phyloP scores from a whole-genome alignment of 1,140 invertebrate genomes.

The Apis florea region DNA sequence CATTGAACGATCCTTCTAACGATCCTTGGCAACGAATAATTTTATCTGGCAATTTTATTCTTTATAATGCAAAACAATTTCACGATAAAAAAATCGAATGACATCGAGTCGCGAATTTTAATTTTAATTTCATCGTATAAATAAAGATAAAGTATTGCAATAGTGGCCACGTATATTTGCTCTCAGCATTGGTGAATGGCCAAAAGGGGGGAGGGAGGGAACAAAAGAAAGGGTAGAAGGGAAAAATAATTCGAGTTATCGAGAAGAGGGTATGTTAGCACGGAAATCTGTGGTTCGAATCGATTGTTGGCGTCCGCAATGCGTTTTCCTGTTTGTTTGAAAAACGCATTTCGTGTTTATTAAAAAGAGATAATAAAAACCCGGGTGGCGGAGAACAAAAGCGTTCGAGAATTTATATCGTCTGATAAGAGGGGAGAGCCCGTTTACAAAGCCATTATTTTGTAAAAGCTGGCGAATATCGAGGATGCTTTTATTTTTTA shows the following conservation, averaged over 20 bases:
- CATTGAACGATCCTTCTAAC: no score
- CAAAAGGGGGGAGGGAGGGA: neutral
- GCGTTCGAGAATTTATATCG: constrained; percentile 6
- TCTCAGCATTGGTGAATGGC: neutral
- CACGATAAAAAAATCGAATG: no score
- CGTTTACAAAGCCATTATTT: constrained; percentile 13
- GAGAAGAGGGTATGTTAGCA: constrained; percentile 15
- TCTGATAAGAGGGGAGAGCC: neutral
- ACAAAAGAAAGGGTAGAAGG: neutral
- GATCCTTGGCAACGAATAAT: no score
- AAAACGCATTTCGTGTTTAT: constrained; percentile 25
- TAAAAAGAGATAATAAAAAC: constrained; percentile 24
- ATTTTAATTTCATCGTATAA: neutral
- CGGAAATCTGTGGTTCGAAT: neutral
- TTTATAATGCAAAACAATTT: no score
- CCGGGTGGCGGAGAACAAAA: neutral
- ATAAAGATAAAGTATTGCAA: neutral
- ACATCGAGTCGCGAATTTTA: no score
- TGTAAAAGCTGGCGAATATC: constrained; percentile 6
- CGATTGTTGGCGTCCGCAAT: neutral
- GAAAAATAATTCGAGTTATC: neutral
- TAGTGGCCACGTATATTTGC: no score
- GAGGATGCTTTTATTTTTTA: neutral
- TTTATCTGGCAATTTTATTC: no score
- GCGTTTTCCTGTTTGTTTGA: neutral